Evolutionary conservation across 2,888 invertebrate genomes (phyloP), one percentile per base, ranked within the genome.

Genomic region (Rhyacophila evoluta): DNA sequence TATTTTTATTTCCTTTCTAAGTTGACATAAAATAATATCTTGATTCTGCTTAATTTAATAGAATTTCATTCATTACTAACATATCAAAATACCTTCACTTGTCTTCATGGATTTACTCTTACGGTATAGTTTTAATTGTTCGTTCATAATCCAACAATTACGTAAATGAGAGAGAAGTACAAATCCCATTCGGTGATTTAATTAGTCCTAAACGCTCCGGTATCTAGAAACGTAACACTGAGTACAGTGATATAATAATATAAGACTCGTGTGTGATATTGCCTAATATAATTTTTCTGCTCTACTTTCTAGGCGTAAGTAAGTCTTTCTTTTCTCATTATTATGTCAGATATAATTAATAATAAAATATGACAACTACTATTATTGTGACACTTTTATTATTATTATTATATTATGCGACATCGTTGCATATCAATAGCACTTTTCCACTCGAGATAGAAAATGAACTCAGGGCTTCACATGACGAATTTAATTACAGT

Each of bases 241-340:
- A n/a, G 15, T 41, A 4, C 15, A 19, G 1, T 15, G n/a, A 55
- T 55, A 55, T 55, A 55, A 55, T 10, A 55, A 25, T 55, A 55
- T 25, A 19, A 19, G 19, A 19, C 55, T 12, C 55, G 25, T 55
- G 55, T 55, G 25, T 25, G 15, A 55, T 15, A 55, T 55, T 55
- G 55, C 55, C 25, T 25, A 55, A 55, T 55, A 55, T 55, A 55
- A 25, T 55, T 55, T 55, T 55, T 55, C 55, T 55, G 55, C 55
- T 55, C 55, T 8, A 55, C 55, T 55, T 55, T 55, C 55, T 55
- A 19, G 19, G 25, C 25, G 55, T 8, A 25, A 55, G 25, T 25
- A 19, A 55, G 8, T 55, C 55, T 55, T 55, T 55, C 55, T 55
- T 55, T 55, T 55, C 55, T 55, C 55, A 55, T 19, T 55, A 55